These are phyloP conservation scores for Drosophila prostipennis DNA, from an alignment of 2,888 invertebrate species.

Conservation along the genomic window DNA sequence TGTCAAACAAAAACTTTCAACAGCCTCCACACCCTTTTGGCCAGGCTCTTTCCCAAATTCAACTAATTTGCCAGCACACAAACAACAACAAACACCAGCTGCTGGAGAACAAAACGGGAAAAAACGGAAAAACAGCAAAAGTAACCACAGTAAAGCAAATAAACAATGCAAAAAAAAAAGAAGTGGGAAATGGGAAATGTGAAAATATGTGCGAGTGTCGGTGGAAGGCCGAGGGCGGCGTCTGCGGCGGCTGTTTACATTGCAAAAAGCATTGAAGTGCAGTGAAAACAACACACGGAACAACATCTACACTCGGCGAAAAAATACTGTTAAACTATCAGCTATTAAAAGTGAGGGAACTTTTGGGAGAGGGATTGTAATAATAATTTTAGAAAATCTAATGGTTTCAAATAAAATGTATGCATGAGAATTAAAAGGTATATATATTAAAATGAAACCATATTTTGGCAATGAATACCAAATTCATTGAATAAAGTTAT, in stretches of 20 bases:
- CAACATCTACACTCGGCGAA: slow-evolving; percentile 19
- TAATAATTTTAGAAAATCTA: too few relatives aligned
- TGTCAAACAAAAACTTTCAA: slow-evolving; percentile 62
- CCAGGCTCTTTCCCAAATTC: slow-evolving; percentile 52
- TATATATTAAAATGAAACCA: too few relatives aligned
- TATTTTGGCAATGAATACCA: too few relatives aligned
- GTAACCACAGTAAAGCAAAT: slow-evolving; percentile 72
- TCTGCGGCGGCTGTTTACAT: slow-evolving; percentile 68
- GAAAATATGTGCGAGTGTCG: slow-evolving; percentile 58
- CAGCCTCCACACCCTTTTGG: slow-evolving; percentile 34
- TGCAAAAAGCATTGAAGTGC: slow-evolving; percentile 79
- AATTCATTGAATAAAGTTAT: too few relatives aligned
- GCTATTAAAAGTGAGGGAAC: too few relatives aligned
- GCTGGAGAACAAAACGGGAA: slow-evolving; percentile 10
- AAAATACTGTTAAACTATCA: not conserved
- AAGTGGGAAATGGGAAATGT: slow-evolving; percentile 46
- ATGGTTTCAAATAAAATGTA: not conserved
- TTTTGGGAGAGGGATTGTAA: too few relatives aligned
- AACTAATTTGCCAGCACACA: slow-evolving; percentile 67
- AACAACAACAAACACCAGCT: slow-evolving; percentile 40
- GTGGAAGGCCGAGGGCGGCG: slow-evolving; percentile 14
- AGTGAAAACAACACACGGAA: slow-evolving; percentile 63
- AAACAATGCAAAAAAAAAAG: slow-evolving; percentile 43
- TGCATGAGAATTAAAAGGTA: not conserved
- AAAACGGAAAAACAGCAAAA: slow-evolving; percentile 43